These are phyloP conservation scores for Momotus momota DNA, from an alignment of 2,797 vertebrate species.

Conservation along the genomic window DNA sequence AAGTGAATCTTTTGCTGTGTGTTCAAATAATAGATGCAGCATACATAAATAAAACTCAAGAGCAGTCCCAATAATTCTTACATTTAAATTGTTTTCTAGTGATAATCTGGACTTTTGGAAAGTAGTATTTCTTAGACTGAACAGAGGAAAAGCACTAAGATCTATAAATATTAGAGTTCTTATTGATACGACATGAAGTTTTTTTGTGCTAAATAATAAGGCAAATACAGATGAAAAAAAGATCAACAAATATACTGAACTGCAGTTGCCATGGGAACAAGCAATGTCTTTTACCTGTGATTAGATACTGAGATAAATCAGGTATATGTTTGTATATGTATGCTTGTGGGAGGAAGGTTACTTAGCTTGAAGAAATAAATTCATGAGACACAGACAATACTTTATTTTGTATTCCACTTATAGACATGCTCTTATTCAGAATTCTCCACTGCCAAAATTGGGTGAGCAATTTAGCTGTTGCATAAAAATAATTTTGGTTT, in stretches of 20 bases:
- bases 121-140: conserved; percentile 17
- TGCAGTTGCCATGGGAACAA: conserved; percentile 70
- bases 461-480: neutral
- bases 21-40: conserved; percentile 61
- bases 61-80: conserved; percentile 33
- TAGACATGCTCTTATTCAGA: neutral
- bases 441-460: neutral
- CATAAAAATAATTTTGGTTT: neutral
- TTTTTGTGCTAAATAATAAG: conserved; percentile 57
- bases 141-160: conserved; percentile 34
- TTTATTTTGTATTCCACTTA: neutral
- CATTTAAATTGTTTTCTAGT: conserved; percentile 67
- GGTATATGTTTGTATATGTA: neutral
- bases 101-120: conserved; percentile 37
- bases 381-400: neutral
- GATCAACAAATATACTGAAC: conserved; percentile 58
- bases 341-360: neutral
- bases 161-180: conserved; percentile 63
- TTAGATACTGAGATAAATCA: conserved; percentile 56
- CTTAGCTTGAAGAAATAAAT: conserved; percentile 20
- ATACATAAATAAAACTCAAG: conserved; percentile 39
- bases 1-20: neutral
- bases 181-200: conserved; percentile 55
- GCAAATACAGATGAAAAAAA: conserved; percentile 31
- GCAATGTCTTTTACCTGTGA: conserved; percentile 44